Conservation (phyloP, 2,888 invertebrate species). For the Beris morrisii region DNA sequence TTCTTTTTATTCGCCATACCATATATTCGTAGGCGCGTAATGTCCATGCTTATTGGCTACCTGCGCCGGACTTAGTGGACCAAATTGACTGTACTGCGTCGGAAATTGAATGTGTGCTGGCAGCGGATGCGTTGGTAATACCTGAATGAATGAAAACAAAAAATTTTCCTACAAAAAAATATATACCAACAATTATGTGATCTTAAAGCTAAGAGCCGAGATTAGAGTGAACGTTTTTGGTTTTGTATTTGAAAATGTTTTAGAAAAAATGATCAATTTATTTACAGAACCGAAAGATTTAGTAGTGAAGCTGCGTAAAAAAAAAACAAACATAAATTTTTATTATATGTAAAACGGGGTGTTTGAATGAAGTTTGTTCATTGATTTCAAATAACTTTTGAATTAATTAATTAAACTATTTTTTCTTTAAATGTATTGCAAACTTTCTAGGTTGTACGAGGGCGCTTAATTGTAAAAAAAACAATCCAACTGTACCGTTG, state of each 20-base stretch:
- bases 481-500: no score
- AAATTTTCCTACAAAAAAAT: constrained; percentile 55
- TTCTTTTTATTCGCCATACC: constrained; percentile 56
- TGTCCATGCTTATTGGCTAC: constrained; percentile 57
- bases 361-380: no score
- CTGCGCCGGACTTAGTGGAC: constrained; percentile 57
- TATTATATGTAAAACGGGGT: no score
- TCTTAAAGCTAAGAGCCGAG: constrained; percentile 28
- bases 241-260: no score
- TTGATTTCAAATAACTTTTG: no score
- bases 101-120: constrained; percentile 82
- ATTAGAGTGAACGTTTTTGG: constrained; percentile 9
- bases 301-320: neutral
- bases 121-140: constrained; percentile 71
- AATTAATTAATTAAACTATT: no score
- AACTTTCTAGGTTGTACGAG: no score
- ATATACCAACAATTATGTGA: constrained; percentile 23
- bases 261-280: neutral
- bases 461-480: no score
- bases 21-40: constrained; percentile 57
- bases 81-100: constrained; percentile 63
- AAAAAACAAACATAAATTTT: no score
- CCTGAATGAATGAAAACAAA: constrained; percentile 59
- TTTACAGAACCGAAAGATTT: neutral
- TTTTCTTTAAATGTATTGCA: no score